Evolutionary conservation across 1,140 invertebrate species (phyloP), one percentile per base, ranked within the genome.

Genomic region (Elysia chlorotica): DNA sequence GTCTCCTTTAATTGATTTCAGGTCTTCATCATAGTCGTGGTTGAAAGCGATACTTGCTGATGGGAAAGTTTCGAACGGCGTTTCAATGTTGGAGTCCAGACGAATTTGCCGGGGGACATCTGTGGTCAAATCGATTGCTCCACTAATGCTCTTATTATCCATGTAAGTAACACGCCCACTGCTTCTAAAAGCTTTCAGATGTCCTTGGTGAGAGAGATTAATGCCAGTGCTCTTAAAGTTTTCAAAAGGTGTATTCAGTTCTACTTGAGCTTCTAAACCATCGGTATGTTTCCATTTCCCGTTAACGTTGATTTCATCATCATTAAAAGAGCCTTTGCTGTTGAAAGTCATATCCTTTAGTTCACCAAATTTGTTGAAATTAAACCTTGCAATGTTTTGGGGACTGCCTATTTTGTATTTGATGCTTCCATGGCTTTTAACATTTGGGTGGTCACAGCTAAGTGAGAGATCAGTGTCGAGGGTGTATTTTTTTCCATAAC

Each of bases 91-190:
- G 10, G 17, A 37, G 23, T 37, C 23, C 31, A 70, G 28, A 25
- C 33, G 33, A 10, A 63, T 2, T n/a, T 63, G 30, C 1, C 48
- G 53, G 23, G 41, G 28, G 4, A 25, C 37, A 10, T 53, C 21
- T 33, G 25, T 14, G 31, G 33, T 28, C 0, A 73, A 36, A 31
- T 73, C 65, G 25, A 73, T 37, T 36, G 66, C 67, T 2, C 65
- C 71, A 21, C n/a, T 66, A 38, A 73, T 61, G 53, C 54, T 59
- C 25, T 67, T 65, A 36, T 41, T 31, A 37, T 65, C 65, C 71
- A 73, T 73, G 65, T 57, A 73, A 21, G 63, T n/a, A 1, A 73
- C 54, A 38, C 54, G 59, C 0, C 23, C 65, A 17, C 67, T 56
- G 4, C 33, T 30, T 1, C 33, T 67, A 48, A 73, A 67, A 0